These are phyloP conservation scores for Microplitis demolitor DNA, from an alignment of 1,140 invertebrate species.

Conservation along the genomic window DNA sequence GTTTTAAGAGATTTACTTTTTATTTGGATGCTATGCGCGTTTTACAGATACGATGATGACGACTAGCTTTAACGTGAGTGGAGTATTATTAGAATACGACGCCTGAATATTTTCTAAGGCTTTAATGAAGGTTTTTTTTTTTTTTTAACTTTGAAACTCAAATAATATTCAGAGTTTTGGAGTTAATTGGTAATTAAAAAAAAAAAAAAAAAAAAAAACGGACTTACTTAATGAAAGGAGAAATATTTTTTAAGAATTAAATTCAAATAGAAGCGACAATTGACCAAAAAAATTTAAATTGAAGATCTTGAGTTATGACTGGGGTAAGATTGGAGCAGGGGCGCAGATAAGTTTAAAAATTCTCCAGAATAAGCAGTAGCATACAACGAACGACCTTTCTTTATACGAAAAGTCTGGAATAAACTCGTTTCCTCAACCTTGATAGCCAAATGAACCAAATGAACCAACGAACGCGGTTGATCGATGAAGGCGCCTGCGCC, in stretches of 20 bases:
- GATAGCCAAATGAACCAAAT: not conserved
- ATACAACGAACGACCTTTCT: not conserved
- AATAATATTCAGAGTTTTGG: too few relatives aligned
- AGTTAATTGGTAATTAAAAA: too few relatives aligned
- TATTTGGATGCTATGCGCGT: not conserved
- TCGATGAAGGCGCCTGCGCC: slow-evolving; percentile 25
- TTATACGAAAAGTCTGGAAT: slow-evolving; percentile 21
- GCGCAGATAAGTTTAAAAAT: not conserved
- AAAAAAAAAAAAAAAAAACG: too few relatives aligned
- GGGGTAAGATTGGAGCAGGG: not conserved
- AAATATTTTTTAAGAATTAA: too few relatives aligned
- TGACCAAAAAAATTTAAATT: too few relatives aligned
- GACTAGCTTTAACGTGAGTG: slow-evolving; percentile 5
- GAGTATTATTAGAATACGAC: slow-evolving; percentile 16
- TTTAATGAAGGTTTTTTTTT: not conserved
- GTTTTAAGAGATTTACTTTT: not conserved
- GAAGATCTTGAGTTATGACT: not conserved
- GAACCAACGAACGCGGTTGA: slow-evolving; percentile 7
- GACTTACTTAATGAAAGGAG: too few relatives aligned
- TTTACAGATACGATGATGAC: slow-evolving; percentile 22
- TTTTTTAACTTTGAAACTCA: too few relatives aligned
- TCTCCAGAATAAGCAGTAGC: not conserved
- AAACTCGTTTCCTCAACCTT: slow-evolving; percentile 18
- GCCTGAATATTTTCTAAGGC: slow-evolving; percentile 12
- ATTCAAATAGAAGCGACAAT: too few relatives aligned